Base-by-base conservation (phyloP, 1,140 invertebrate genomes). In the Riptortus pedestris region DNA sequence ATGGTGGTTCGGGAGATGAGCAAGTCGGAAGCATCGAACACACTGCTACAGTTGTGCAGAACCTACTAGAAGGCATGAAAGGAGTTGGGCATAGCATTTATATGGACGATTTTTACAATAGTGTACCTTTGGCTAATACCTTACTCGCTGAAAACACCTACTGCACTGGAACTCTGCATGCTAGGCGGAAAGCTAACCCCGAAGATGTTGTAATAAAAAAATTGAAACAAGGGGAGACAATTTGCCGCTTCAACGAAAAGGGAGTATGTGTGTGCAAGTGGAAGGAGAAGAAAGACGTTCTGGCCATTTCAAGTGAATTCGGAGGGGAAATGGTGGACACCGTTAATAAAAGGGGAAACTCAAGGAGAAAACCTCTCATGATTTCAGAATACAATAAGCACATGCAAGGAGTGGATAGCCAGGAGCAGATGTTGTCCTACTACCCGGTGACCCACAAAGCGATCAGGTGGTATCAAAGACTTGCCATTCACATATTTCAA, bases 221-320 rank as follows among this genome's bases (percentile, higher is more conserved):
- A 38, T 51, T 65, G 55, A 64, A 67, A 65, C 61, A 57, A 63
- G 67, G 69, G 27, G 64, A 69, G 62, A 60, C 66, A 24, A 65
- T 67, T 20, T 47, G 33, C 18, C 55, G 65, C 26, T 38, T 26
- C 29, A 65, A 57, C 2, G 14, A 48, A 57, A 20, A 47, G 16
- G 33, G 47, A 2, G 22, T 58, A n/a, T 60, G 33, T 55, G 70
- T 74, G 1, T 68, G 65, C 7, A 73, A 73, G 55, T 74, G 73
- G 72, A 70, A 68, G 27, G 72, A 75, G 62, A 72, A 70, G 52
- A 64, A 70, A 12, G 69, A 70, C 59, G 71, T 73, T 1, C 28
- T 70, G 16, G 67, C 68, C 62, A 66, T 74, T 51, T 70, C 71
- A 12, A 72, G 72, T 11, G 29, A 38, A 14, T 38, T 38, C 31